phyloP scores from a whole-genome alignment of 2,888 invertebrate genomes.

The Eupithecia tripunctaria region DNA sequence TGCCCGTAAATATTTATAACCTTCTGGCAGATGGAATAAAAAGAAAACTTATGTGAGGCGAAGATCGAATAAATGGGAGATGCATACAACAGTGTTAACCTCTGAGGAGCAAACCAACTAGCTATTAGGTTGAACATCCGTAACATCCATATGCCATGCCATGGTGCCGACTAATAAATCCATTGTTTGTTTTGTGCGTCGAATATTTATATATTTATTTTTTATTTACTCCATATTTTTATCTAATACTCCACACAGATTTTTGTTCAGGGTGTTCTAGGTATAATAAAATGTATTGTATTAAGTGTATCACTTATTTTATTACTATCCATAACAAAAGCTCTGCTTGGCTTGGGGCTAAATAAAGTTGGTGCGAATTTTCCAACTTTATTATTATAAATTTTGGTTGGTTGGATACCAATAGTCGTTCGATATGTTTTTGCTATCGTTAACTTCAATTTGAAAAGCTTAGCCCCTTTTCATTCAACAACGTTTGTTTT shows the following conservation, averaged over 20 bases:
- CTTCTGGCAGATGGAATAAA: conserved; percentile 7
- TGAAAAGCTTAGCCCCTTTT: neutral
- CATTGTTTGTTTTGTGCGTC: neutral
- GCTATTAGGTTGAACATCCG: neutral
- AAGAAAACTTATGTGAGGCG: neutral
- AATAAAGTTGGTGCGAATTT: too few species aligned
- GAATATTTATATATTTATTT: too few species aligned
- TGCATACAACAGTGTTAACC: neutral
- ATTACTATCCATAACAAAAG: too few species aligned
- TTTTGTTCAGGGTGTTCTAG: too few species aligned
- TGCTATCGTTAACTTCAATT: neutral
- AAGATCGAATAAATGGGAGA: neutral
- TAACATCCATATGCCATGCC: neutral
- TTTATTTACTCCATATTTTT: neutral
- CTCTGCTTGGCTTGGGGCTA: too few species aligned
- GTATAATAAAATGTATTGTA: too few species aligned
- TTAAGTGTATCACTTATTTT: too few species aligned
- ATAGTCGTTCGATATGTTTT: neutral
- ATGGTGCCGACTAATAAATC: neutral
- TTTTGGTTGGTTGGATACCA: neutral
- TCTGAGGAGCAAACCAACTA: neutral
- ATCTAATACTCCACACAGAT: too few species aligned
- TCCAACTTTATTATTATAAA: too few species aligned
- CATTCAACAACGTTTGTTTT: neutral
- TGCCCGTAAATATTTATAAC: conserved; percentile 24